phyloP scores from a whole-genome alignment of 2,113 vertebrate species.

The Oostethus manadensis region DNA sequence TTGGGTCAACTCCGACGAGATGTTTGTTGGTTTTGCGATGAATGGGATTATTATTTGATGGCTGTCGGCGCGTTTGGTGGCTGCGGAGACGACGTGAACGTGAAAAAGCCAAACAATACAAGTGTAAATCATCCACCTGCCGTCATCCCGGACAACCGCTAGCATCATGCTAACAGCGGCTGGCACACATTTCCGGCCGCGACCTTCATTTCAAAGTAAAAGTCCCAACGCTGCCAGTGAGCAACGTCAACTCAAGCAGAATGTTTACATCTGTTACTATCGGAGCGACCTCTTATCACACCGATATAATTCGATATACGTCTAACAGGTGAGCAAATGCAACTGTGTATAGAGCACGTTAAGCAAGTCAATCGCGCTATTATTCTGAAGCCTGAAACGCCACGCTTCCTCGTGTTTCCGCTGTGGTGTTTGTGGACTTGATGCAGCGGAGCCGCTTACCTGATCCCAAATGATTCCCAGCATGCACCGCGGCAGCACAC shows the following conservation, averaged over 20 bases:
- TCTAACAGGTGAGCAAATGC: too few relatives aligned
- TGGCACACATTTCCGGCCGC: slow-evolving; percentile 6
- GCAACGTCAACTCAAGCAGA: neutral
- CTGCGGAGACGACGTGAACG: slow-evolving; percentile 10
- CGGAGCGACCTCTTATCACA: too few relatives aligned
- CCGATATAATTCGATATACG: too few relatives aligned
- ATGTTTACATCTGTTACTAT: too few relatives aligned
- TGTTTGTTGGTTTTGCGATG: neutral
- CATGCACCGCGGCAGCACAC: slow-evolving; percentile 50
- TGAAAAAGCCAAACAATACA: neutral
- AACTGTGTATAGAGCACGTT: too few relatives aligned
- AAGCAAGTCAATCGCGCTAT: neutral
- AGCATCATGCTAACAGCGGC: neutral
- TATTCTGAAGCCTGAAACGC: slow-evolving; percentile 32
- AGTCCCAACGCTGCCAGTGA: too few relatives aligned
- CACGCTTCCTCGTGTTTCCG: neutral
- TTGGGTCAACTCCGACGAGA: neutral
- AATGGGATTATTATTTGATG: neutral
- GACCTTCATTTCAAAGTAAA: slow-evolving; percentile 42
- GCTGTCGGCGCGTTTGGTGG: neutral
- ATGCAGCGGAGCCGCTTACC: slow-evolving; percentile 53
- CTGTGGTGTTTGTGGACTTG: neutral
- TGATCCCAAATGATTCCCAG: slow-evolving; percentile 62
- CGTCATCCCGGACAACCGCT: slow-evolving; percentile 13
- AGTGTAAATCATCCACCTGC: slow-evolving; percentile 54